Evolutionary conservation across 64 coral and sea anemone genomes (phyloP).

Genomic region (Montipora capricornis): DNA sequence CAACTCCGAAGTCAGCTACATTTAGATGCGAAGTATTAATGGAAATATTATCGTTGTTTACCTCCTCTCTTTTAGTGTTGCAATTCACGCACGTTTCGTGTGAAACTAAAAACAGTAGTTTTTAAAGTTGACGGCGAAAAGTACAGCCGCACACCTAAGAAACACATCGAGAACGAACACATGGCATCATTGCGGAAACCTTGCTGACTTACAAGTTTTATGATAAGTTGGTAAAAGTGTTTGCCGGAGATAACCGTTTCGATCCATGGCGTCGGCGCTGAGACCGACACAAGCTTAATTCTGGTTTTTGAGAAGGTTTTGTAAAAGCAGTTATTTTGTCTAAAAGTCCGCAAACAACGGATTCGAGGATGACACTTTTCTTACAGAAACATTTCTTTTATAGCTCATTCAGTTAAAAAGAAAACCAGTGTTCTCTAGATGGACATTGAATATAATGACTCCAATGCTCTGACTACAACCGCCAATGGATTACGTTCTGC

Average conservation of each 20-base stretch:
- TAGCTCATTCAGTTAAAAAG: not conserved
- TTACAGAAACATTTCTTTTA: no score
- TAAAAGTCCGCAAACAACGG: not conserved
- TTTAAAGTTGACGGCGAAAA: not conserved
- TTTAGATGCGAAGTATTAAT: not conserved
- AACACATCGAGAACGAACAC: conserved; percentile 3
- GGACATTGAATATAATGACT: not conserved
- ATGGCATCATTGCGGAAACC: not conserved
- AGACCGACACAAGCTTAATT: not conserved
- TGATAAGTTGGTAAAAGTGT: not conserved
- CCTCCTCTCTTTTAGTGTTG: not conserved
- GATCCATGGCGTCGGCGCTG: not conserved
- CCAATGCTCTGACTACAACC: not conserved
- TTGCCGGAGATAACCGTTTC: no score
- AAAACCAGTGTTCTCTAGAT: no score
- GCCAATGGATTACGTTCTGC: no score
- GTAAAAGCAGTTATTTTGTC: not conserved
- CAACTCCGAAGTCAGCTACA: not conserved
- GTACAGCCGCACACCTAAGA: conserved; percentile 14
- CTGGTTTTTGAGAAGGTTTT: not conserved
- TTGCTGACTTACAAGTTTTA: not conserved
- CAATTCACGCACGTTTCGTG: not conserved
- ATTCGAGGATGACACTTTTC: not conserved
- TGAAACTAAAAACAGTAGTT: not conserved
- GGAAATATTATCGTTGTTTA: not conserved